Base-by-base conservation (phyloP, 2,797 vertebrate species). In the Allobates femoralis region DNA sequence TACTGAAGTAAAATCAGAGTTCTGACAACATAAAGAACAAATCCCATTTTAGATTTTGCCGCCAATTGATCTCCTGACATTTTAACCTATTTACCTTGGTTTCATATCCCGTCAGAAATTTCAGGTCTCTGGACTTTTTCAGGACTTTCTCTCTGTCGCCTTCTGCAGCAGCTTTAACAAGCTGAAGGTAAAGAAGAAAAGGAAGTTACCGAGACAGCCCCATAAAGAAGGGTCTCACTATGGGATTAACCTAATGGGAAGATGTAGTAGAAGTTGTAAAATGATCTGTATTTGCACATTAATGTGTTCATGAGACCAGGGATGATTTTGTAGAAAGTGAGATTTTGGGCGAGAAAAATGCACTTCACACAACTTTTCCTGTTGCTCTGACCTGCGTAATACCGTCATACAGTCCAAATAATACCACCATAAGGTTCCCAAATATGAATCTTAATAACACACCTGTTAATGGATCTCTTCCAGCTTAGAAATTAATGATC, bases 31-130 rank as follows among this genome's bases (percentile, higher is more conserved):
- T 69, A 32, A 37, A 32, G 5, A 69, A 69, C 1, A 16, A 21
- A 69, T 21, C 32, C 12, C 19, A 23, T 37, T 26, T 34, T 18
- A 0, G 62, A 16, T 28, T 3, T 32, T 12, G 14, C 11, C 14
- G 19, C 15, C 5, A 16, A 67, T 6, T 11, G 7, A 10, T 7
- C 5, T 21, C 37, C 21, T 1, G 10, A 26, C 1, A 12, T 11
- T 18, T 30, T 14, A n/a, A 6, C 23, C 34, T 1, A 26, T 55
- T 90, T 62, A 97, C 97, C 96, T 98, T 97, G 67, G 96, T 92
- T 92, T 98, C 97, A n/a, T 95, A 97, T 46, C 97, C 97, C 0
- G 96, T 97, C 81, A 98, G 94, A 90, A 97, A 97, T 87, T 95
- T 96, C 79, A 98, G 92, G 78, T 97, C 96, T 77, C 87, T 94